These are phyloP conservation scores for Trigoniulus corallinus DNA, from an alignment of 1,140 invertebrate genomes.

Conservation along the genomic window DNA sequence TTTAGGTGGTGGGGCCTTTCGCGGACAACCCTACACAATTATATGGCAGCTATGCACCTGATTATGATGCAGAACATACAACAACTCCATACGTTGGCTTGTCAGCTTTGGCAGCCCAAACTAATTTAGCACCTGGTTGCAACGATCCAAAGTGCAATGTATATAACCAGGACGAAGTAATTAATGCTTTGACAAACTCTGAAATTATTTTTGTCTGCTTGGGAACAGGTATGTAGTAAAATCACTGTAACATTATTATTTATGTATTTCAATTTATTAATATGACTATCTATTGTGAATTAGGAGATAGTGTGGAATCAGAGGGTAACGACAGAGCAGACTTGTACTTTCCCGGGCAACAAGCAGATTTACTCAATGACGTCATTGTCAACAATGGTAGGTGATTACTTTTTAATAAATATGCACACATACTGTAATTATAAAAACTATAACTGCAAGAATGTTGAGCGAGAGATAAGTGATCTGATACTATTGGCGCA, in stretches of 20 bases:
- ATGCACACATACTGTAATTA: neutral
- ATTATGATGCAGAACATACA: constrained; percentile 15
- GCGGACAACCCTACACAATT: constrained; percentile 22
- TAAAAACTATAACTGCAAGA: neutral
- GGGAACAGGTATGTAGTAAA: constrained; percentile 21
- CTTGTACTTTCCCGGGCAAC: constrained; percentile 13
- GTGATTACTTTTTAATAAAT: neutral
- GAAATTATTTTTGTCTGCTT: constrained; percentile 22
- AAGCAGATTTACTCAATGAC: constrained; percentile 12
- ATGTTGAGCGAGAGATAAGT: neutral
- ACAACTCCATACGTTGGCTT: constrained; percentile 20
- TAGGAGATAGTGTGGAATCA: constrained; percentile 2
- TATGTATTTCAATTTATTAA: neutral
- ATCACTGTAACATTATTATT: too few species aligned
- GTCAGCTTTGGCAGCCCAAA: constrained; percentile 9
- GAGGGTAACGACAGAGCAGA: constrained; percentile 12
- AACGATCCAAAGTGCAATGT: constrained; percentile 12
- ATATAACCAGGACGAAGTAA: constrained; percentile 16
- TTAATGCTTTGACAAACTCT: constrained; percentile 15
- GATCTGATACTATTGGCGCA: neutral
- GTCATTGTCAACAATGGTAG: constrained; percentile 3
- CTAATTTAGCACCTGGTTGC: constrained; percentile 19
- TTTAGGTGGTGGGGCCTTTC: constrained; percentile 22
- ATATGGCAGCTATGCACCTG: constrained; percentile 21
- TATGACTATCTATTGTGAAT: neutral